These are phyloP conservation scores for Dromaius novaehollandiae DNA, from an alignment of 2,113 vertebrate species.

Conservation along the genomic window DNA sequence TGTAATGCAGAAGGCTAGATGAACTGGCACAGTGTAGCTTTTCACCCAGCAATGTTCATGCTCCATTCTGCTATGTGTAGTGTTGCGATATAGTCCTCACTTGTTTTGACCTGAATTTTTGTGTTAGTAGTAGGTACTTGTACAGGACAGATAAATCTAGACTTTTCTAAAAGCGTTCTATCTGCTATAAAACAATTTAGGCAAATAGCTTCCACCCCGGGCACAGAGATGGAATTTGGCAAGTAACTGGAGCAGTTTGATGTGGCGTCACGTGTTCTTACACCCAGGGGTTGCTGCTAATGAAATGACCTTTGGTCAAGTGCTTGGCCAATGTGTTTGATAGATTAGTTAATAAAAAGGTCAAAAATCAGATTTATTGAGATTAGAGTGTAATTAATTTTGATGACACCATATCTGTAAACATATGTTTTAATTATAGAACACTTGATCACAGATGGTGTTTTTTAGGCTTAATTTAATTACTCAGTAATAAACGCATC, in stretches of 20 bases:
- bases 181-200: not conserved
- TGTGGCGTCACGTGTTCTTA: not conserved
- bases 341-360: not conserved
- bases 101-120: not conserved
- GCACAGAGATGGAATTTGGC: not conserved
- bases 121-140: accelerated
- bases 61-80: not conserved
- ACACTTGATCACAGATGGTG: not conserved
- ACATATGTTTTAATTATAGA: conserved; percentile 24
- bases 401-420: not conserved
- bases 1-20: accelerated
- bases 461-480: conserved; percentile 7
- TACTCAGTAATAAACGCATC: not conserved
- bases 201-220: too few relatives aligned
- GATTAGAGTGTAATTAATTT: not conserved
- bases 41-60: accelerated
- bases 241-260: not conserved
- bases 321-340: not conserved
- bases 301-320: not conserved
- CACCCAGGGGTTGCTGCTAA: not conserved
- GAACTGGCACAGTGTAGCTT: not conserved
- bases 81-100: accelerated
- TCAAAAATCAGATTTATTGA: not conserved
- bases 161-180: not conserved
- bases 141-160: not conserved